Conservation (phyloP, 2,797 vertebrate genomes). For the Sciurus carolinensis region DNA sequence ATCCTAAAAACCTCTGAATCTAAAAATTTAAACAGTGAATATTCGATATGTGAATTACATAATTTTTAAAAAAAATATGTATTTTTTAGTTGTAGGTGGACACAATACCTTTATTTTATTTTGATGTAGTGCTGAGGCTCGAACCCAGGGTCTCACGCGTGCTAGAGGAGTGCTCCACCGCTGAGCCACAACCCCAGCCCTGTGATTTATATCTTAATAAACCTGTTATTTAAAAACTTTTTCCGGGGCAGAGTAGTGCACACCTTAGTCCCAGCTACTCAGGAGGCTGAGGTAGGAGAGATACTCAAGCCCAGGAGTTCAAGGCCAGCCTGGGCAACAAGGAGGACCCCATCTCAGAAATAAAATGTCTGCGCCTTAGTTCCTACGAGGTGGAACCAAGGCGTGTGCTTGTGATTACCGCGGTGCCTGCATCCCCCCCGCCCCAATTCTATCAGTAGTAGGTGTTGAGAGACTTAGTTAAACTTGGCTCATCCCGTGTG, state of each 20-base stretch:
- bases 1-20: background rate
- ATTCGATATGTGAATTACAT: background rate
- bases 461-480: background rate
- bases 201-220: background rate
- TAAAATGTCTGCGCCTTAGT: background rate
- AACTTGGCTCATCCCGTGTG: background rate
- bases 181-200: too few relatives aligned
- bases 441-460: background rate
- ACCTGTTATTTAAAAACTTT: background rate
- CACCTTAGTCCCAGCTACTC: background rate
- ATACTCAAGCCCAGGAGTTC: too few relatives aligned
- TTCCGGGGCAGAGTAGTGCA: background rate
- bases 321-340: background rate
- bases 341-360: background rate
- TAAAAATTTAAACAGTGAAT: background rate
- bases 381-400: background rate
- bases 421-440: too few relatives aligned
- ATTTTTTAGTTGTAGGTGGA: too few relatives aligned
- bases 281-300: background rate
- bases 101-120: too few relatives aligned
- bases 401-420: rapidly evolving
- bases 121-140: too few relatives aligned
- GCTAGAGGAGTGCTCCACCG: too few relatives aligned
- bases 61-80: too few relatives aligned
- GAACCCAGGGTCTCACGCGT: too few relatives aligned